phyloP scores from a whole-genome alignment of 2,888 invertebrate species.

The Cinara cedri region DNA sequence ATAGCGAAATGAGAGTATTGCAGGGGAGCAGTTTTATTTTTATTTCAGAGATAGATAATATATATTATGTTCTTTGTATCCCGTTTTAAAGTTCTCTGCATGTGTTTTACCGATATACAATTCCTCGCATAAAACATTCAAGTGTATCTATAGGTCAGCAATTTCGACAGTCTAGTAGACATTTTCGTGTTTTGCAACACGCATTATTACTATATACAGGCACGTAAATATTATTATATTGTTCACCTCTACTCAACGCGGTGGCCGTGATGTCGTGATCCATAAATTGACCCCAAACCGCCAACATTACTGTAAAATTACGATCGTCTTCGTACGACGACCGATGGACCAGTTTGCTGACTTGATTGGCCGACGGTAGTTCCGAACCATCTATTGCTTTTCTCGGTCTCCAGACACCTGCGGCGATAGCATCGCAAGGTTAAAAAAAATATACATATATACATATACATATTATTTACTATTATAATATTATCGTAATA shows the following conservation, averaged over 20 bases:
- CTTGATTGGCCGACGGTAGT: conserved; percentile 77
- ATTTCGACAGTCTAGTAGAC: too few relatives aligned
- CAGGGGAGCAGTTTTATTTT: too few relatives aligned
- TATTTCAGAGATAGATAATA: too few relatives aligned
- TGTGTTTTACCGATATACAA: too few relatives aligned
- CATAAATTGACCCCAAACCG: conserved; percentile 87
- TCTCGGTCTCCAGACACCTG: conserved; percentile 73
- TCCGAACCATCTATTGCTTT: conserved; percentile 65
- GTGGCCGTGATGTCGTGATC: conserved; percentile 89
- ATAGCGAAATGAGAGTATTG: too few relatives aligned
- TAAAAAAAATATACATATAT: too few relatives aligned
- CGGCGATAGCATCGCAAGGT: conserved; percentile 57
- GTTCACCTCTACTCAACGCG: conserved; percentile 72
- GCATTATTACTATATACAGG: not conserved
- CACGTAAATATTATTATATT: not conserved
- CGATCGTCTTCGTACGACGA: conserved; percentile 77
- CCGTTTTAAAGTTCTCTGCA: too few relatives aligned
- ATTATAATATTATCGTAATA: too few relatives aligned
- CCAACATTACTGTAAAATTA: conserved; percentile 81
- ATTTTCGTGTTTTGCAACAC: not conserved
- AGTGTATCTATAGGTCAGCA: not conserved
- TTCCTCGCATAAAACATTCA: too few relatives aligned
- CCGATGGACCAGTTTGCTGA: conserved; percentile 76
- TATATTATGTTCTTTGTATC: too few relatives aligned
- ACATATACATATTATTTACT: too few relatives aligned